phyloP scores from a whole-genome alignment of 2,797 vertebrate species.

The Myiothlypis coronata region DNA sequence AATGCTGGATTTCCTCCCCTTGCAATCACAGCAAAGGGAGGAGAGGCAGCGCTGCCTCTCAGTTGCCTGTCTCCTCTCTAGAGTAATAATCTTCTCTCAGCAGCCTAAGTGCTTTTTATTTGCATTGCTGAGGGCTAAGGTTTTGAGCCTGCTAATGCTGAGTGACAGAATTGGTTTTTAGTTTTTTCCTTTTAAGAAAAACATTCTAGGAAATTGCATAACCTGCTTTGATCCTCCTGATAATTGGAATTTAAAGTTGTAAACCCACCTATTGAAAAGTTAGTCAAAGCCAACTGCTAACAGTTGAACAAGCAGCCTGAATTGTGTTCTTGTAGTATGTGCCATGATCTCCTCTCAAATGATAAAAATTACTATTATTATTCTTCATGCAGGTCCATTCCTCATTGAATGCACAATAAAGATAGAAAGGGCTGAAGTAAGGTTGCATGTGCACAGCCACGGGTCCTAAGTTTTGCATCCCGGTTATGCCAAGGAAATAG shows the following conservation, averaged over 20 bases:
- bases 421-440: neutral
- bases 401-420: neutral
- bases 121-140: slow-evolving; percentile 21
- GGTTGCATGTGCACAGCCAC: fast-evolving
- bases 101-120: slow-evolving; percentile 11
- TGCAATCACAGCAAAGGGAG: neutral
- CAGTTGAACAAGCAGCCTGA: neutral
- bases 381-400: neutral
- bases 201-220: slow-evolving; percentile 36
- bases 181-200: slow-evolving; percentile 34
- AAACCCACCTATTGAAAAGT: neutral
- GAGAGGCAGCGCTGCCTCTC: neutral
- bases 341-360: neutral
- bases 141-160: slow-evolving; percentile 8
- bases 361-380: neutral
- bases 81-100: neutral
- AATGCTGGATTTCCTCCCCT: neutral
- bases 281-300: neutral
- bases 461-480: neutral
- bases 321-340: neutral
- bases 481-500: neutral
- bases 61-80: neutral
- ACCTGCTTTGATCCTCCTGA: slow-evolving; percentile 24
- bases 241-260: slow-evolving; percentile 23
- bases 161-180: slow-evolving; percentile 37